These are phyloP conservation scores for Rhinichthys klamathensis DNA, from an alignment of 2,113 vertebrate genomes.

Conservation along the genomic window DNA sequence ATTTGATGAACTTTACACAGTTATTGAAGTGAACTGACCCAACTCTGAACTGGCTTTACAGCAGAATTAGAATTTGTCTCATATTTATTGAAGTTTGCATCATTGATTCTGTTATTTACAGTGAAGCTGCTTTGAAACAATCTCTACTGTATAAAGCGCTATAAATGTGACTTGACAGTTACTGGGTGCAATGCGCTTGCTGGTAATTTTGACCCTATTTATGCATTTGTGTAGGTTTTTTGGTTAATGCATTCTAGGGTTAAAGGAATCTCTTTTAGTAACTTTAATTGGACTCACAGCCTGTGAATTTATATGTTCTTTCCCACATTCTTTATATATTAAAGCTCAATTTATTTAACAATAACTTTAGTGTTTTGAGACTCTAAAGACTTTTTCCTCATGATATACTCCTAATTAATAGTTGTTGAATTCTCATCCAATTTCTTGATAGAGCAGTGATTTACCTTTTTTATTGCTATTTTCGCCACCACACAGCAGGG, in stretches of 20 bases:
- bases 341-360: conserved; percentile 14
- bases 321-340: conserved; percentile 14
- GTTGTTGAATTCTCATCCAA: conserved; percentile 2
- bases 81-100: no score
- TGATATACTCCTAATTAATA: conserved; percentile 39
- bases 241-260: background rate
- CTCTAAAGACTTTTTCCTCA: conserved; percentile 8
- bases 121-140: no score
- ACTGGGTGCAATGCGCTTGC: background rate
- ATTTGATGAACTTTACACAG: no score
- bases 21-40: no score
- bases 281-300: background rate
- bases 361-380: background rate
- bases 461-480: conserved; percentile 21
- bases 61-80: no score
- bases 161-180: background rate
- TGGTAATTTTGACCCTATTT: background rate
- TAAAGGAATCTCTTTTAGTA: background rate
- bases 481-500: conserved; percentile 8
- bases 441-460: conserved; percentile 21
- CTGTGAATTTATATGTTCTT: background rate
- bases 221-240: background rate
- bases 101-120: no score
- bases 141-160: no score
- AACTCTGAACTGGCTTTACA: no score